Evolutionary conservation across 2,113 vertebrate species (phyloP).

Genomic region (Nannospalax galili): DNA sequence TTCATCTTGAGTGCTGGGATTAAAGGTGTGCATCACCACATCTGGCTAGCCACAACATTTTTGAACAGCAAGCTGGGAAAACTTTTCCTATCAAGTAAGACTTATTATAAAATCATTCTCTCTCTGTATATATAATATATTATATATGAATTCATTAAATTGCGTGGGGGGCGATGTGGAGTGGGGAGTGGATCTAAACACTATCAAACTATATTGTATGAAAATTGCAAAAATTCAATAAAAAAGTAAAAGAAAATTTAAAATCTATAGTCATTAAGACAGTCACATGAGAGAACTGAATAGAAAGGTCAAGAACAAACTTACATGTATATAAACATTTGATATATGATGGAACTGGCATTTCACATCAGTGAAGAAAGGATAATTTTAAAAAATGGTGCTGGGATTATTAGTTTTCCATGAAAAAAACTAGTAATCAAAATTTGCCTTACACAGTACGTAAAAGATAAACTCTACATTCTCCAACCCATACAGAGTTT

Average conservation of each 20-base stretch:
- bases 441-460: neutral
- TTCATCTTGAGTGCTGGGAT: too few species aligned
- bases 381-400: constrained; percentile 4
- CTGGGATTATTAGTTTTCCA: constrained; percentile 1
- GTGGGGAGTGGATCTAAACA: too few species aligned
- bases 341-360: constrained; percentile 23
- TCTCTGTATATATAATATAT: too few species aligned
- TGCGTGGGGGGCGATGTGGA: too few species aligned
- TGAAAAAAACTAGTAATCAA: neutral
- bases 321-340: neutral
- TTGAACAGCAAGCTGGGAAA: neutral
- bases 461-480: neutral
- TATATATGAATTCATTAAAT: too few species aligned
- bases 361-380: constrained; percentile 24
- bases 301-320: constrained; percentile 18
- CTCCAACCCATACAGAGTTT: too few species aligned
- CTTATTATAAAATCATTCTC: neutral
- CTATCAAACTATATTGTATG: too few species aligned
- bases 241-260: too few species aligned
- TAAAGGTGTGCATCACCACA: too few species aligned
- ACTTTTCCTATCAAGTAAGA: neutral
- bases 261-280: neutral
- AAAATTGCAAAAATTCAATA: too few species aligned
- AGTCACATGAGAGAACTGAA: constrained; percentile 1
- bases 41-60: neutral